A percentile compares a stretch with the other conserved stretches of the same genome.
Evolutionary conservation across 2,797 vertebrate genomes (phyloP).

Genomic region (Poeciliopsis turneri): DNA sequence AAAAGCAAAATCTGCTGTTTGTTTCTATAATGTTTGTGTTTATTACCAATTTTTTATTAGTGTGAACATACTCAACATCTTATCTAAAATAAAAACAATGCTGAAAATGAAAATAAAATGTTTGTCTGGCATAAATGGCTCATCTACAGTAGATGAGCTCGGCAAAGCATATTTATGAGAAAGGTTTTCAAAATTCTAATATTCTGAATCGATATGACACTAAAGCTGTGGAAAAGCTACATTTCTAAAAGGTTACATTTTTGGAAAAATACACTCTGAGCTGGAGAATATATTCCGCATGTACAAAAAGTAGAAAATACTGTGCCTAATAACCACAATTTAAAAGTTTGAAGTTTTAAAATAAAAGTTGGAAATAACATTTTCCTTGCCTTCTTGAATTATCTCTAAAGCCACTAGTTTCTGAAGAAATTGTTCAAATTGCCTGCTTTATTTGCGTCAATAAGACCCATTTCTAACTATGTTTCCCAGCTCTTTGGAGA

Average conservation of each 20-base stretch:
- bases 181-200: background rate
- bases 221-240: background rate
- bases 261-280: background rate
- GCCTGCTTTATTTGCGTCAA: constrained; percentile 35
- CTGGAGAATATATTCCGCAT: background rate
- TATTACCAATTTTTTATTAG: background rate
- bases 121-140: background rate
- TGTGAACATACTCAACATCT: background rate
- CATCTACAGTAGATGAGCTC: too few species aligned
- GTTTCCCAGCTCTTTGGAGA: constrained; percentile 42
- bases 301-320: background rate
- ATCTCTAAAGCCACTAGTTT: constrained; percentile 16
- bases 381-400: constrained; percentile 21
- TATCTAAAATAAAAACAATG: background rate
- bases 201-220: background rate
- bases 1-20: background rate
- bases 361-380: background rate
- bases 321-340: background rate
- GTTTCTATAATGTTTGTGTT: background rate
- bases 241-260: background rate
- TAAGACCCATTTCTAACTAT: constrained; percentile 43
- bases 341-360: background rate
- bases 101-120: background rate
- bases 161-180: background rate
- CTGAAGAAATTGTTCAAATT: constrained; percentile 42